Evolutionary conservation across 2,113 vertebrate genomes (phyloP).

Genomic region (Clinocottus analis): DNA sequence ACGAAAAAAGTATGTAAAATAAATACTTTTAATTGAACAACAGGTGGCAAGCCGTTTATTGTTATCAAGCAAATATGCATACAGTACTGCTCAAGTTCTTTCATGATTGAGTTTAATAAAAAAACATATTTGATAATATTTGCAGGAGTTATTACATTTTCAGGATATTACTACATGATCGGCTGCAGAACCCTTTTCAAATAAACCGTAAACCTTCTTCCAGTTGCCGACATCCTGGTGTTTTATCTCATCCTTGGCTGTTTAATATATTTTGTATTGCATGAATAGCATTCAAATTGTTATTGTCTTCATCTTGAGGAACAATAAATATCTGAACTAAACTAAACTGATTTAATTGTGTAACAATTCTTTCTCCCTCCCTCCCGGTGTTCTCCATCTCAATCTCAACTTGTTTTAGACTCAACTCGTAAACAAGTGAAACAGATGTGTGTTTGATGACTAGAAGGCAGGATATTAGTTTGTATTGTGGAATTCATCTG

Average conservation of each 20-base stretch:
- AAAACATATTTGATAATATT: too few relatives aligned
- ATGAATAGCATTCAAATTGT: neutral
- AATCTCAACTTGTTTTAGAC: neutral
- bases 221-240: neutral
- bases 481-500: neutral
- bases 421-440: neutral
- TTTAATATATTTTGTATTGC: neutral
- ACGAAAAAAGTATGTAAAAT: too few relatives aligned
- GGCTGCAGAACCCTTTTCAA: neutral
- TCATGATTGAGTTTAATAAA: neutral
- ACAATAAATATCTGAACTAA: neutral
- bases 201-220: neutral
- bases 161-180: neutral
- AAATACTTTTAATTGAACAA: too few relatives aligned
- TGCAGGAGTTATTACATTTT: neutral
- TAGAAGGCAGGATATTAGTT: neutral
- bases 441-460: neutral
- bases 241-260: neutral
- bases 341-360: neutral
- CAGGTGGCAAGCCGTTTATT: neutral
- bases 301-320: neutral
- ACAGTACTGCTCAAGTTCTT: neutral
- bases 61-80: neutral
- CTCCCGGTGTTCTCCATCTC: too few relatives aligned
- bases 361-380: too few relatives aligned